Conservation (phyloP, 2,797 vertebrate species). For the Sebastes vulpes region DNA sequence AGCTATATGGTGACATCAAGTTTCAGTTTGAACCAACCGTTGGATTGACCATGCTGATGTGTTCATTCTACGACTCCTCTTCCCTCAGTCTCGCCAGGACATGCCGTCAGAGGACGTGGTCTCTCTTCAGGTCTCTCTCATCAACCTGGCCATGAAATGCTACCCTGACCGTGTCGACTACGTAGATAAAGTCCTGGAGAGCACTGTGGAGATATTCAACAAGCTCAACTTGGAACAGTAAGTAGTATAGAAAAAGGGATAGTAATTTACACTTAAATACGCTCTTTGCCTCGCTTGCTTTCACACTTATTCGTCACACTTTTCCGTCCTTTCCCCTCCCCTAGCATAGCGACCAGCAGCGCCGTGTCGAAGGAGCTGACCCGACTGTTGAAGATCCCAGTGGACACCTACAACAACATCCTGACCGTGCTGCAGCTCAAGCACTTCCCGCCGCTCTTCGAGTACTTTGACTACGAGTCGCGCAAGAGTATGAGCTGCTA, state of each 20-base stretch:
- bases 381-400: constrained; percentile 96
- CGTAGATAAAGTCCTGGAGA: constrained; percentile 97
- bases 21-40: not conserved
- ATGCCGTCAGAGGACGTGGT: constrained; percentile 99
- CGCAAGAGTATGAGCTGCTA: constrained; percentile 99
- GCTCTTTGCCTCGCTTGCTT: not conserved
- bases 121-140: constrained; percentile 98
- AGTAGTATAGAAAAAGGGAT: constrained; percentile 56
- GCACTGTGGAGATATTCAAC: constrained; percentile 98
- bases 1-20: too few relatives aligned
- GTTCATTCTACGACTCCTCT: not conserved
- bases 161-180: constrained; percentile 98
- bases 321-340: constrained; percentile 1
- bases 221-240: constrained; percentile 98
- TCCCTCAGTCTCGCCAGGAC: constrained; percentile 94
- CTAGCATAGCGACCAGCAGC: constrained; percentile 97
- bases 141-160: constrained; percentile 98
- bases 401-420: constrained; percentile 97
- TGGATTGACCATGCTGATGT: not conserved
- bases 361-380: constrained; percentile 98
- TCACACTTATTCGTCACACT: not conserved
- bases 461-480: constrained; percentile 98
- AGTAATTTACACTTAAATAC: not conserved
- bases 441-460: constrained; percentile 97
- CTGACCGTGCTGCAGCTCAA: constrained; percentile 96